phyloP scores from a whole-genome alignment of 1,140 invertebrate species.

The Dendrolimus punctatus region DNA sequence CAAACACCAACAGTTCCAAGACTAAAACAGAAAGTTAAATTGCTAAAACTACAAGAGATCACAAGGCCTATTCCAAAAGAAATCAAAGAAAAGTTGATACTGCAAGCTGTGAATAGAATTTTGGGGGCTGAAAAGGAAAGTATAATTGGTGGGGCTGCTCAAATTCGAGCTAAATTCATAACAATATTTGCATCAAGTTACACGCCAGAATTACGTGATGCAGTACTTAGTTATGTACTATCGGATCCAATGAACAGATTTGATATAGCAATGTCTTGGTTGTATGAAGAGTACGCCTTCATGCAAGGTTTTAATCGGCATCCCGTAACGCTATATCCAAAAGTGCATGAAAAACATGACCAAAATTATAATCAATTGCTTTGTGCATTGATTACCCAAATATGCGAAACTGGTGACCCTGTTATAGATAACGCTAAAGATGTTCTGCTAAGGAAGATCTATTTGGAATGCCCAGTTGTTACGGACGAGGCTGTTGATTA shows the following conservation, averaged over 20 bases:
- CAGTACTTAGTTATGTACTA: constrained; percentile 86
- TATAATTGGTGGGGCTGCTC: constrained; percentile 77
- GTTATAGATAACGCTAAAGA: constrained; percentile 71
- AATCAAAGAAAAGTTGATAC: constrained; percentile 80
- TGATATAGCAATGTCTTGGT: constrained; percentile 91
- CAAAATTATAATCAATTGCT: constrained; percentile 89
- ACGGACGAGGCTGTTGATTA: constrained; percentile 91
- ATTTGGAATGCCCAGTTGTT: constrained; percentile 92
- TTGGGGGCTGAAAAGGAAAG: constrained; percentile 83
- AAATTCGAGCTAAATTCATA: constrained; percentile 84
- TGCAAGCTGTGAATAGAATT: constrained; percentile 85
- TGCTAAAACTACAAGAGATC: constrained; percentile 87
- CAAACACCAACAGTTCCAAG: constrained; percentile 75
- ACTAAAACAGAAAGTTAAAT: constrained; percentile 78
- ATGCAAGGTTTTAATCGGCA: constrained; percentile 89
- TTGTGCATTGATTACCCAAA: constrained; percentile 81
- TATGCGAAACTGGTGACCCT: constrained; percentile 74
- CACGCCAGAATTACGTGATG: constrained; percentile 81
- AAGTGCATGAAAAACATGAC: constrained; percentile 78
- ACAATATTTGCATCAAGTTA: constrained; percentile 89
- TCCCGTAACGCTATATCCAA: constrained; percentile 73
- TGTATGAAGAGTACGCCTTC: constrained; percentile 94
- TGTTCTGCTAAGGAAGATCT: constrained; percentile 82
- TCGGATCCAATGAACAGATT: constrained; percentile 86
- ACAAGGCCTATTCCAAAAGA: constrained; percentile 84